Conservation (phyloP, 2,888 invertebrate genomes). For the Trachelus iudaicus region DNA sequence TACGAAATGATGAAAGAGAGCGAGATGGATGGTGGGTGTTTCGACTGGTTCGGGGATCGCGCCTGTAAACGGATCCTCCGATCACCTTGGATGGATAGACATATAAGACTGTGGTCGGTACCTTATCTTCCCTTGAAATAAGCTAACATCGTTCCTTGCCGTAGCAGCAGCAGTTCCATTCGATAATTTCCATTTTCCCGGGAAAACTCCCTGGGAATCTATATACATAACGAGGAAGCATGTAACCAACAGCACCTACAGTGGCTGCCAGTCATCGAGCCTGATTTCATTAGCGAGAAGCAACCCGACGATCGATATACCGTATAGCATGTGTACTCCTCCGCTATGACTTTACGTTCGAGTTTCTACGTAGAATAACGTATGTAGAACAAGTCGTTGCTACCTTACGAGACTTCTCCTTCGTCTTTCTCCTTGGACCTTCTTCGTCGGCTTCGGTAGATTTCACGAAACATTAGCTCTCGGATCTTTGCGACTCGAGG, state of each 20-base stretch:
- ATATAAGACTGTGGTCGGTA: no score
- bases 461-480: not conserved
- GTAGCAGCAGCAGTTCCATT: not conserved
- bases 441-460: not conserved
- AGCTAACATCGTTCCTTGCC: not conserved
- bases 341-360: not conserved
- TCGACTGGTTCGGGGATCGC: not conserved
- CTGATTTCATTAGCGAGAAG: not conserved
- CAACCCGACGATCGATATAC: not conserved
- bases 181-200: not conserved
- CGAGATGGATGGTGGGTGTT: not conserved
- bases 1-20: not conserved
- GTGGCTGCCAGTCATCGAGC: not conserved
- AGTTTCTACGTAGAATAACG: not conserved
- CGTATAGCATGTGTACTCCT: not conserved
- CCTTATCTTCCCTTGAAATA: not conserved
- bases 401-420: not conserved
- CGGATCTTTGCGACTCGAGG: not conserved
- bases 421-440: not conserved
- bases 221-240: not conserved
- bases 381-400: not conserved
- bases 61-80: no score
- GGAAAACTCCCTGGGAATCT: not conserved
- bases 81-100: no score
- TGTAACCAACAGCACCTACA: not conserved